A percentile compares a stretch with the other conserved stretches of the same genome.
phyloP scores from a whole-genome alignment of 1,140 invertebrate species.

The Apis laboriosa region DNA sequence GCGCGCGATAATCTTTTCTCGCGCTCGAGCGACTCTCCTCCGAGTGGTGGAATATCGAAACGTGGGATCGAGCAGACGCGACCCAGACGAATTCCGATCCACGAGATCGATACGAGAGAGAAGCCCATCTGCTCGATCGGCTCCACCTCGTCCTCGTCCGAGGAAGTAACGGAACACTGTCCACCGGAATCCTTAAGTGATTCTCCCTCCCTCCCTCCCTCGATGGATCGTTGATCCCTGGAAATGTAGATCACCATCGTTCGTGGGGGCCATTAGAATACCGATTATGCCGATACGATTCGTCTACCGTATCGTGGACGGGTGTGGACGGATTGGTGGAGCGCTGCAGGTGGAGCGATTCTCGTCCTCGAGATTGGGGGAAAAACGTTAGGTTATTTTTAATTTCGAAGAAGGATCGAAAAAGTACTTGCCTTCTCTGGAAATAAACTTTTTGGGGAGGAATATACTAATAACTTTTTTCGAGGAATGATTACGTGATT shows the following conservation, averaged over 20 bases:
- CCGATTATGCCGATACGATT: constrained; percentile 29
- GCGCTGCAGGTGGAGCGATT: neutral
- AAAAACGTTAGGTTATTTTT: no score
- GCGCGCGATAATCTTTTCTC: constrained; percentile 7
- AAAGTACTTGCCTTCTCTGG: no score
- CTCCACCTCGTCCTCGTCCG: constrained; percentile 35
- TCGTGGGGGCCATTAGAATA: constrained; percentile 8
- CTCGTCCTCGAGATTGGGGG: no score
- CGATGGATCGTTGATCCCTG: constrained; percentile 28
- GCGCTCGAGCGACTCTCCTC: neutral
- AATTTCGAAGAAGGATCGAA: no score
- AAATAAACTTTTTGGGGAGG: no score
- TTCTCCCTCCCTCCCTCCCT: constrained; percentile 17
- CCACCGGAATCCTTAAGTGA: constrained; percentile 54
- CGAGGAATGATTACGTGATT: no score
- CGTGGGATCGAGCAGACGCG: constrained; percentile 31
- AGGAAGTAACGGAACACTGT: constrained; percentile 61
- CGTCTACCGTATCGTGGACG: neutral
- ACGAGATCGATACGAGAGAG: constrained; percentile 24
- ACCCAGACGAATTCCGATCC: constrained; percentile 50
- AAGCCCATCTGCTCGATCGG: constrained; percentile 21
- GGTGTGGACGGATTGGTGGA: neutral
- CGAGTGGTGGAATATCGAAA: neutral
- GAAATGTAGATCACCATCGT: constrained; percentile 21
- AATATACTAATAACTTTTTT: no score